These are phyloP conservation scores for Protaetia brevitarsis DNA, from an alignment of 1,140 invertebrate species.

Conservation along the genomic window DNA sequence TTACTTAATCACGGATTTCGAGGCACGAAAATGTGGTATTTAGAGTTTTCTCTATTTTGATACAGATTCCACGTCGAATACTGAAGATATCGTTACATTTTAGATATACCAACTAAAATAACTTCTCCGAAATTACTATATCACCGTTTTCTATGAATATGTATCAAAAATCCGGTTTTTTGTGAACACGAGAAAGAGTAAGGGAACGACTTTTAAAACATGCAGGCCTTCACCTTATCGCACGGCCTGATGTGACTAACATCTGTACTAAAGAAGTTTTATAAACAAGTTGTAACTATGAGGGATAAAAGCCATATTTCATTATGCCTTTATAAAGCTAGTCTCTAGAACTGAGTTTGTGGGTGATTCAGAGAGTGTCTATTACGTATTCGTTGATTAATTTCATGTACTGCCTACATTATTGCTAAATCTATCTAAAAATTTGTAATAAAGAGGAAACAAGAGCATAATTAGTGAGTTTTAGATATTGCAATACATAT, in stretches of 20 bases:
- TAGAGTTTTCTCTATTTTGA: neutral
- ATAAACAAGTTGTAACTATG: neutral
- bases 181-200: constrained; percentile 2
- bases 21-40: neutral
- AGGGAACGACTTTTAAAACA: constrained; percentile 31
- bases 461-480: too few relatives aligned
- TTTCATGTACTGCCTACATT: too few relatives aligned
- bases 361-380: too few relatives aligned
- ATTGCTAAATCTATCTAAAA: too few relatives aligned
- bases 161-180: constrained; percentile 37
- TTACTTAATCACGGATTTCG: neutral
- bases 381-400: too few relatives aligned
- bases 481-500: too few relatives aligned
- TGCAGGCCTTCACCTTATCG: constrained; percentile 33
- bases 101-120: neutral
- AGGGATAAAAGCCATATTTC: too few relatives aligned
- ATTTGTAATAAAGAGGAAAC: too few relatives aligned
- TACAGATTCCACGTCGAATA: neutral
- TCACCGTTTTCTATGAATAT: constrained; percentile 35
- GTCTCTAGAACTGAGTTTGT: too few relatives aligned
- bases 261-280: constrained; percentile 5
- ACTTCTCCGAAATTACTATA: neutral
- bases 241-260: neutral
- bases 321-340: too few relatives aligned
- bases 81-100: neutral